Percentiles rank a stretch among this genome's conserved stretches.
These are phyloP conservation scores for Nomada fabriciana DNA, from an alignment of 2,888 invertebrate species.

Conservation along the genomic window DNA sequence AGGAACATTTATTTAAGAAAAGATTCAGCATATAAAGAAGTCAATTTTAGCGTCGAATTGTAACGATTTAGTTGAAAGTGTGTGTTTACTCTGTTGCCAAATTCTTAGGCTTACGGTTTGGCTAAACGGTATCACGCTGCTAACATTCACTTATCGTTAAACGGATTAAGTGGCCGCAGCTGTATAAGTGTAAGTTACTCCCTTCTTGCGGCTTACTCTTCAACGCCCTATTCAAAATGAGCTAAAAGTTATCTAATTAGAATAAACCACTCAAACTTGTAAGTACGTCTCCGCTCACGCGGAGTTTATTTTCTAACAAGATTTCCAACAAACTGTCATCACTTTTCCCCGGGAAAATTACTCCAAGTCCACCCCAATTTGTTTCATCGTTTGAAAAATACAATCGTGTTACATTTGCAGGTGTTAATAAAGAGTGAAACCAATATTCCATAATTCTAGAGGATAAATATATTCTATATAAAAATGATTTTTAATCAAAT, in stretches of 20 bases:
- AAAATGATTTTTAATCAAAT: no score
- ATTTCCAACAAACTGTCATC: conserved; percentile 5
- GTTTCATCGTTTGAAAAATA: neutral
- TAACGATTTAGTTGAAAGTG: neutral
- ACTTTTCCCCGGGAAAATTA: neutral
- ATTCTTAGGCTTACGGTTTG: neutral
- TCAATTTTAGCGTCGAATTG: no score
- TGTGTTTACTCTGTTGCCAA: neutral
- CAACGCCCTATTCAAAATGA: neutral
- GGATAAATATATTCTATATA: no score
- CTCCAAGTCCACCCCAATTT: neutral
- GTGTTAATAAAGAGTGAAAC: no score
- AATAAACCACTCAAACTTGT: conserved; percentile 20
- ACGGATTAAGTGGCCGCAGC: neutral
- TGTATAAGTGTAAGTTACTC: neutral
- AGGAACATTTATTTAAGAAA: no score
- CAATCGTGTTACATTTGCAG: no score
- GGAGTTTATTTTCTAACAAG: conserved; percentile 4
- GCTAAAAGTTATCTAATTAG: conserved; percentile 12
- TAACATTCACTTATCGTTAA: conserved; percentile 9
- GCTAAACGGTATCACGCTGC: neutral
- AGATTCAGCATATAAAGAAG: no score
- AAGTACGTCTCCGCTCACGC: neutral
- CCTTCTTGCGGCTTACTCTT: neutral
- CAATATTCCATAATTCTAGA: no score